A percentile compares a stretch with the other conserved stretches of the same genome.
phyloP scores from a whole-genome alignment of 2,113 vertebrate genomes.

The Neofelis nebulosa region DNA sequence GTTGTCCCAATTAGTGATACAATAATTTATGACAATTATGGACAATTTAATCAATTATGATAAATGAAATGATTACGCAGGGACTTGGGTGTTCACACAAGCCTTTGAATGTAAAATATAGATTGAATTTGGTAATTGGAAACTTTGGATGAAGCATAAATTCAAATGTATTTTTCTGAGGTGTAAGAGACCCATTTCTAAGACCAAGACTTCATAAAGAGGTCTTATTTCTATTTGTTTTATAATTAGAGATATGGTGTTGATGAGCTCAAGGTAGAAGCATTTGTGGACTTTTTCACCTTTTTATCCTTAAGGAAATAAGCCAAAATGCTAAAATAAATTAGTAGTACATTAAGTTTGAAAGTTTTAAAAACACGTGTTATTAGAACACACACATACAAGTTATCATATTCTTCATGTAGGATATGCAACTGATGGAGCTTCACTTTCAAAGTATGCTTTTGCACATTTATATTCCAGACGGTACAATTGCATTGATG shows the following conservation, averaged over 20 bases:
- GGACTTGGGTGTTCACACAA: background rate
- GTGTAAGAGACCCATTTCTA: background rate
- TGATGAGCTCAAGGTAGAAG: background rate
- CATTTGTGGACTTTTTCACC: background rate
- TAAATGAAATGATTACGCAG: background rate
- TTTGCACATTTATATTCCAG: background rate
- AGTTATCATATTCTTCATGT: background rate
- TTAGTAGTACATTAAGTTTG: background rate
- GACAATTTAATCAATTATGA: background rate
- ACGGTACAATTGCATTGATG: background rate
- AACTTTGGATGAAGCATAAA: background rate
- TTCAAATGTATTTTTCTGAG: background rate
- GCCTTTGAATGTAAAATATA: background rate
- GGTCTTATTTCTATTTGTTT: background rate
- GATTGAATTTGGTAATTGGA: background rate
- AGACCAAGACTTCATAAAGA: background rate
- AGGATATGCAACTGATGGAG: background rate
- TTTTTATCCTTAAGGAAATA: background rate
- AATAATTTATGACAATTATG: background rate
- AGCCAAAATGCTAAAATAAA: slow-evolving; percentile 24
- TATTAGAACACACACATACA: background rate
- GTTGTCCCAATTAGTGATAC: background rate
- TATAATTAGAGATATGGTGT: background rate
- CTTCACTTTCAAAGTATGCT: background rate
- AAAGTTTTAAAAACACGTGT: background rate